Conservation (phyloP, 1,140 invertebrate genomes). For the Pogonognathellus flavescens region DNA sequence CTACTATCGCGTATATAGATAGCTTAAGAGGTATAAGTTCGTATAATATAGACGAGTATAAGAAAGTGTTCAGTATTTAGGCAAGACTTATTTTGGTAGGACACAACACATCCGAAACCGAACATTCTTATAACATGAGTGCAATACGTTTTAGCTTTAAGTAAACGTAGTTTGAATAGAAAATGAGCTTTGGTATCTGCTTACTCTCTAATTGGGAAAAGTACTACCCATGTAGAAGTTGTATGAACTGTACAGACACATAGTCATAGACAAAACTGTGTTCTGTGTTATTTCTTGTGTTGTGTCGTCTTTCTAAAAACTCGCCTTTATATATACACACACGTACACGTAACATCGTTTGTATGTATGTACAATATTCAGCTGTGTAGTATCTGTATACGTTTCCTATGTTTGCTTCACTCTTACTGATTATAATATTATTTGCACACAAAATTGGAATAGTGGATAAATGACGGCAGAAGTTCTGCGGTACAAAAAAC, state of each 20-base stretch:
- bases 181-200: conserved; percentile 46
- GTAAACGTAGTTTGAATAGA: conserved; percentile 13
- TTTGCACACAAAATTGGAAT: conserved; percentile 41
- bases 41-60: conserved; percentile 27
- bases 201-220: conserved; percentile 32
- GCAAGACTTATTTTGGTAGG: conserved; percentile 31
- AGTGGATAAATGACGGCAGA: conserved; percentile 26
- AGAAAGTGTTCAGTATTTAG: conserved; percentile 3
- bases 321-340: neutral
- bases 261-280: conserved; percentile 14
- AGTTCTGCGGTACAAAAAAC: conserved; percentile 11
- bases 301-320: conserved; percentile 28
- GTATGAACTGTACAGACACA: neutral
- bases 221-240: neutral
- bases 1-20: neutral
- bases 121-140: neutral
- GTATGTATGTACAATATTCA: neutral
- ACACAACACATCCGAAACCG: conserved; percentile 5
- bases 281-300: neutral
- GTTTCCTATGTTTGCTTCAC: neutral
- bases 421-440: neutral
- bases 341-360: neutral
- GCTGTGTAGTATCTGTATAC: conserved; percentile 3
- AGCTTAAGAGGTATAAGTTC: conserved; percentile 18
- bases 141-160: neutral